Percentiles rank a stretch among this genome's conserved stretches.
These are phyloP conservation scores for Triplophysa bombifrons DNA, from an alignment of 2,797 vertebrate genomes.

Conservation along the genomic window DNA sequence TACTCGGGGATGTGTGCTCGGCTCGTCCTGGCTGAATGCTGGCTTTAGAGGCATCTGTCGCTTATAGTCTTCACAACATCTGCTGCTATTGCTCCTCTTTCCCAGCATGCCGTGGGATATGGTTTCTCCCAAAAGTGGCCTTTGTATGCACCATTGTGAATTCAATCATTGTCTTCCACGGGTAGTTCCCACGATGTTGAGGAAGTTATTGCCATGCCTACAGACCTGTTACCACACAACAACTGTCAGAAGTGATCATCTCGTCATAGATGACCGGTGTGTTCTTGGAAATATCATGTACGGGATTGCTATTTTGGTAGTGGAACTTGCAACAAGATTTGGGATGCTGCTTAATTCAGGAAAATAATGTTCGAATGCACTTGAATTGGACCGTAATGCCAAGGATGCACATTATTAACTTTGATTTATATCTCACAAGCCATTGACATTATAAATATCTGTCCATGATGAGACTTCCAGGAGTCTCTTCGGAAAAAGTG, in stretches of 20 bases:
- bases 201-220: constrained; percentile 72
- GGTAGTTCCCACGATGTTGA: constrained; percentile 91
- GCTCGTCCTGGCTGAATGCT: constrained; percentile 76
- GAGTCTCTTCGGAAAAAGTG: constrained; percentile 55
- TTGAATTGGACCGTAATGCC: neutral
- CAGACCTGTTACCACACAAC: constrained; percentile 68
- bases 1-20: constrained; percentile 70
- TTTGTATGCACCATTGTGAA: constrained; percentile 89
- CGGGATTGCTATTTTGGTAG: neutral
- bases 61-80: constrained; percentile 87
- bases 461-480: constrained; percentile 62
- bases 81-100: constrained; percentile 92
- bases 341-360: neutral
- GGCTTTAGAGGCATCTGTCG: constrained; percentile 87
- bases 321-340: neutral
- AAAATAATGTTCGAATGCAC: neutral
- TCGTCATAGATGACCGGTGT: constrained; percentile 16
- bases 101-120: constrained; percentile 89
- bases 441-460: constrained; percentile 60
- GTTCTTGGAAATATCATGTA: neutral
- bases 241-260: constrained; percentile 61
- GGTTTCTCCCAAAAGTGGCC: constrained; percentile 92
- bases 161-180: constrained; percentile 87
- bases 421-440: neutral
- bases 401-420: neutral